phyloP scores from a whole-genome alignment of 2,888 invertebrate species.

The Tromatobia lineatoria region DNA sequence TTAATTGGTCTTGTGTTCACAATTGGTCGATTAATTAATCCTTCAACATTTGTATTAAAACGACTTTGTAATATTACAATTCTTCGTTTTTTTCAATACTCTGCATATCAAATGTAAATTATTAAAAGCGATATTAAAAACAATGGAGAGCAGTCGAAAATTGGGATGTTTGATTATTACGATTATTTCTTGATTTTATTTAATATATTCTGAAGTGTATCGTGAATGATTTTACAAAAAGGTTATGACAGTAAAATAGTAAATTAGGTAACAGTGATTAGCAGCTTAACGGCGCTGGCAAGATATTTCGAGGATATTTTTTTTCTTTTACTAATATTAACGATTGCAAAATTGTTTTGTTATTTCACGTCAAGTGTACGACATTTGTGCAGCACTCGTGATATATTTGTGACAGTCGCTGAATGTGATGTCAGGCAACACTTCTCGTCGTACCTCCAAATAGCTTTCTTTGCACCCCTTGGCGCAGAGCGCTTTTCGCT shows the following conservation, averaged over 20 bases:
- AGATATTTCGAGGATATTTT: slow-evolving; percentile 32
- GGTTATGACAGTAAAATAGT: too few relatives aligned
- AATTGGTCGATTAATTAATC: not conserved
- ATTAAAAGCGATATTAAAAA: too few relatives aligned
- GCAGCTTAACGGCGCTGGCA: not conserved
- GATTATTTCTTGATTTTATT: too few relatives aligned
- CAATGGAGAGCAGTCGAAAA: too few relatives aligned
- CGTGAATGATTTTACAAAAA: too few relatives aligned
- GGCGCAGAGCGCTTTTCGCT: slow-evolving; percentile 71
- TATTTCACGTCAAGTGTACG: slow-evolving; percentile 50
- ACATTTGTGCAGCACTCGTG: slow-evolving; percentile 52
- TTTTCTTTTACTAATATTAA: slow-evolving; percentile 42
- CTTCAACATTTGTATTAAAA: not conserved
- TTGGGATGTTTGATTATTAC: too few relatives aligned
- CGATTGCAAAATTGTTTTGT: slow-evolving; percentile 30
- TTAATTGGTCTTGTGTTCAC: not conserved
- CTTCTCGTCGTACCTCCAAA: slow-evolving; percentile 69
- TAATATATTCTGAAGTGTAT: too few relatives aligned
- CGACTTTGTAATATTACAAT: not conserved
- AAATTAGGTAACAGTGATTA: too few relatives aligned
- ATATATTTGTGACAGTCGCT: slow-evolving; percentile 33
- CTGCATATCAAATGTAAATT: not conserved
- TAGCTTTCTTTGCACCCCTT: slow-evolving; percentile 70
- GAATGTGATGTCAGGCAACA: slow-evolving; percentile 23
- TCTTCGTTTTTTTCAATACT: not conserved